Percentiles rank a stretch among this genome's conserved stretches.
Conservation (phyloP, 2,888 invertebrate genomes). For the Coenonympha arcania region DNA sequence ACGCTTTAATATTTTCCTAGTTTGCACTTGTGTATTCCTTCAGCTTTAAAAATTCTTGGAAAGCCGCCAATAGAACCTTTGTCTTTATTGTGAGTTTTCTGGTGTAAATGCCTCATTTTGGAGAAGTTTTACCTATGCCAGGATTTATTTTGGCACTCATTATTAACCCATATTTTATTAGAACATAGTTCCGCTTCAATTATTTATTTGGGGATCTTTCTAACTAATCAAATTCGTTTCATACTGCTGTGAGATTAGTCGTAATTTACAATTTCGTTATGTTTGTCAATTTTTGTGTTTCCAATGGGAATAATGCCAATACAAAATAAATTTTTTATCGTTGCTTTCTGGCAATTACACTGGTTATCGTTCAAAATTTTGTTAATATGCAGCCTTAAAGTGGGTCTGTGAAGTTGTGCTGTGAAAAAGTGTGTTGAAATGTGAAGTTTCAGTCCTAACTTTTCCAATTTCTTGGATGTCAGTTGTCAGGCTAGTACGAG, state of each 20-base stretch:
- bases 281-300: too few relatives aligned
- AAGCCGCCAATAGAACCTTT: slow-evolving; percentile 14
- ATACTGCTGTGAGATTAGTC: too few relatives aligned
- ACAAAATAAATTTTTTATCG: neutral
- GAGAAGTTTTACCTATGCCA: slow-evolving; percentile 1
- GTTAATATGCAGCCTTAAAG: neutral
- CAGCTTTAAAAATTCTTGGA: slow-evolving; percentile 13
- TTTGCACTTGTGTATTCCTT: slow-evolving; percentile 11
- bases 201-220: too few relatives aligned
- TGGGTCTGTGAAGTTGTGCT: too few relatives aligned
- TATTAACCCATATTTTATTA: too few relatives aligned
- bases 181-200: too few relatives aligned
- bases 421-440: too few relatives aligned
- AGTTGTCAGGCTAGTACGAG: neutral
- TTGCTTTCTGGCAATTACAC: neutral
- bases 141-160: slow-evolving; percentile 2
- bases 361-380: neutral
- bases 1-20: slow-evolving; percentile 18
- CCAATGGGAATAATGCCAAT: neutral
- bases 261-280: too few relatives aligned
- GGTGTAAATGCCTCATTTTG: slow-evolving; percentile 13
- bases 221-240: too few relatives aligned
- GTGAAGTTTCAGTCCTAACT: too few relatives aligned
- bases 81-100: slow-evolving; percentile 10
- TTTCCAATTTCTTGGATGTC: neutral